phyloP scores from a whole-genome alignment of 2,888 invertebrate genomes.

The Scaptomyza parva region DNA sequence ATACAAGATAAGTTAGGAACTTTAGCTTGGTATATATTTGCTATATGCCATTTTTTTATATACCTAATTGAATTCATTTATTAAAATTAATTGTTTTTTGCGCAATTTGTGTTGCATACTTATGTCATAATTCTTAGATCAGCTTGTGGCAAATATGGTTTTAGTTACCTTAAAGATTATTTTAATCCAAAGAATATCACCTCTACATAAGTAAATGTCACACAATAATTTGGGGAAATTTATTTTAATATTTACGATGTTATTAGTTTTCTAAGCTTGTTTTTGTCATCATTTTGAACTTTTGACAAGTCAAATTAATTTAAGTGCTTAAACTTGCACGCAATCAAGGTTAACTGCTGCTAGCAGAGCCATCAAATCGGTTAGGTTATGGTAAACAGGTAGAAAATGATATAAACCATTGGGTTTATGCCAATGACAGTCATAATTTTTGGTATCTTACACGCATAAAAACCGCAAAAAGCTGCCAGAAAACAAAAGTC shows the following conservation, averaged over 20 bases:
- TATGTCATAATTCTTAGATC: slow-evolving; percentile 13
- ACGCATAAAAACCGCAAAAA: slow-evolving; percentile 26
- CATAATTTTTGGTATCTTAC: slow-evolving; percentile 42
- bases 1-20: too few relatives aligned
- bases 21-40: too few relatives aligned
- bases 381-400: slow-evolving; percentile 11
- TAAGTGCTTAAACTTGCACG: slow-evolving; percentile 27
- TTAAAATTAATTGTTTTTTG: not conserved
- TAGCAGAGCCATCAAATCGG: slow-evolving; percentile 9
- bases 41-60: not conserved
- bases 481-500: slow-evolving; percentile 33
- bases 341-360: slow-evolving; percentile 7
- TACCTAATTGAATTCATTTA: too few relatives aligned
- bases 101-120: slow-evolving; percentile 23
- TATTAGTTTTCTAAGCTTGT: not conserved
- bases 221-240: too few relatives aligned
- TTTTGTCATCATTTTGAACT: too few relatives aligned
- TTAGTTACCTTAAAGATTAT: too few relatives aligned
- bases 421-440: slow-evolving; percentile 26
- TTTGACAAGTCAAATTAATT: slow-evolving; percentile 26
- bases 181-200: too few relatives aligned
- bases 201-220: too few relatives aligned
- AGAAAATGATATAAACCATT: slow-evolving; percentile 21
- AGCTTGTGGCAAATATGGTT: slow-evolving; percentile 1
- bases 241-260: not conserved